phyloP scores from a whole-genome alignment of 2,888 invertebrate species.

The Conchocele bisecta region DNA sequence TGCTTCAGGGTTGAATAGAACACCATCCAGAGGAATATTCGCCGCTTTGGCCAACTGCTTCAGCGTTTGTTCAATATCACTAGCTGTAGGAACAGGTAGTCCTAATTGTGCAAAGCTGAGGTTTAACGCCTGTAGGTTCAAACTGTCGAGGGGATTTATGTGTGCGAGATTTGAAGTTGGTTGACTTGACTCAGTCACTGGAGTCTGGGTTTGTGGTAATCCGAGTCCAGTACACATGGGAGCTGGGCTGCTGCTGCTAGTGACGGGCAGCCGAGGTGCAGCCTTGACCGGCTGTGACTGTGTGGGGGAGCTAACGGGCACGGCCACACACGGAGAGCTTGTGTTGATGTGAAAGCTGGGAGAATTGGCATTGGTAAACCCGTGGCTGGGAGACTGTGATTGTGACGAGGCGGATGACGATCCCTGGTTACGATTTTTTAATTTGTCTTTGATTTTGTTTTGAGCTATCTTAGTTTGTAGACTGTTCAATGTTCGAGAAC shows the following conservation, averaged over 20 bases:
- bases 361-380: constrained; percentile 51
- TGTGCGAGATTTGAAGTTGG: constrained; percentile 38
- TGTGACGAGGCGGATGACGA: constrained; percentile 58
- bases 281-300: not conserved
- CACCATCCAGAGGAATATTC: constrained; percentile 43
- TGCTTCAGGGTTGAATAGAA: constrained; percentile 6
- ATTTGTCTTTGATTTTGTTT: constrained; percentile 82
- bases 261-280: too few species aligned
- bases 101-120: constrained; percentile 51
- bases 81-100: constrained; percentile 48
- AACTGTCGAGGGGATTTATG: constrained; percentile 40
- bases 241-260: not conserved
- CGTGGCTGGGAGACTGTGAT: constrained; percentile 64
- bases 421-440: constrained; percentile 71
- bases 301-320: constrained; percentile 14
- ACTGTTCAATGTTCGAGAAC: constrained; percentile 82
- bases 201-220: too few species aligned
- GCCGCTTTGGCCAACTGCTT: constrained; percentile 51
- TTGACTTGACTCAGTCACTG: too few species aligned
- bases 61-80: constrained; percentile 58
- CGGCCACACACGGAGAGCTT: constrained; percentile 51
- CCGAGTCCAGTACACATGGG: not conserved
- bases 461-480: constrained; percentile 83
- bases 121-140: constrained; percentile 50
- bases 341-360: constrained; percentile 53